Percentiles rank a stretch among this genome's conserved stretches.
Evolutionary conservation across 2,797 vertebrate species (phyloP).

Genomic region (Loris lydekkerianus): DNA sequence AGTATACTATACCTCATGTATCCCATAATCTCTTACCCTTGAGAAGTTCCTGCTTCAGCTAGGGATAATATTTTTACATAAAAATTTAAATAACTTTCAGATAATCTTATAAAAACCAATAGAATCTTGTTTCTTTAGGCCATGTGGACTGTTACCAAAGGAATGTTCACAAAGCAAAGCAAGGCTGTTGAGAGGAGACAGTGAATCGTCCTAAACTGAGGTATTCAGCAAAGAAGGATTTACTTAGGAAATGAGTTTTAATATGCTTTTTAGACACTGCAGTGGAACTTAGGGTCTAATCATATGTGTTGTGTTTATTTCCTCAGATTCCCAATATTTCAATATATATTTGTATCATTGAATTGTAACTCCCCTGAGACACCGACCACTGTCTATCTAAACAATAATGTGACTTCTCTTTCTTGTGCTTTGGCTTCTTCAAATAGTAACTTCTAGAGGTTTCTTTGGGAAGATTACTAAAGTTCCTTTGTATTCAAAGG

Average conservation of each 20-base stretch:
- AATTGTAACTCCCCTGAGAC: neutral
- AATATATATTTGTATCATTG: neutral
- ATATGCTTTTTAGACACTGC: neutral
- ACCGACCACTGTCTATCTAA: neutral
- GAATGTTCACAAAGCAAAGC: neutral
- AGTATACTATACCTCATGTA: neutral
- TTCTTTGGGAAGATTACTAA: neutral
- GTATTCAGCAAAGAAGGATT: neutral
- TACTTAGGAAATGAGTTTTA: conserved; percentile 1
- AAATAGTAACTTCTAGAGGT: neutral
- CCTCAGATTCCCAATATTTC: neutral
- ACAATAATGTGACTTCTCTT: neutral
- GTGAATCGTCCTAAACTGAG: neutral
- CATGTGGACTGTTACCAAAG: neutral
- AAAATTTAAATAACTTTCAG: neutral
- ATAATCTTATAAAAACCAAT: neutral
- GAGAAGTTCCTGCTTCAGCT: neutral
- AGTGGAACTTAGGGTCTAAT: neutral
- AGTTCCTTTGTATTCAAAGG: neutral
- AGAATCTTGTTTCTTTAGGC: neutral
- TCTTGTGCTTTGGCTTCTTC: neutral
- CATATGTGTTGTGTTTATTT: neutral
- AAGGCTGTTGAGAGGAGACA: neutral
- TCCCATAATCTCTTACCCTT: neutral
- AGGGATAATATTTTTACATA: neutral